phyloP scores from a whole-genome alignment of 2,888 invertebrate species.

The Oxycera nigricornis region DNA sequence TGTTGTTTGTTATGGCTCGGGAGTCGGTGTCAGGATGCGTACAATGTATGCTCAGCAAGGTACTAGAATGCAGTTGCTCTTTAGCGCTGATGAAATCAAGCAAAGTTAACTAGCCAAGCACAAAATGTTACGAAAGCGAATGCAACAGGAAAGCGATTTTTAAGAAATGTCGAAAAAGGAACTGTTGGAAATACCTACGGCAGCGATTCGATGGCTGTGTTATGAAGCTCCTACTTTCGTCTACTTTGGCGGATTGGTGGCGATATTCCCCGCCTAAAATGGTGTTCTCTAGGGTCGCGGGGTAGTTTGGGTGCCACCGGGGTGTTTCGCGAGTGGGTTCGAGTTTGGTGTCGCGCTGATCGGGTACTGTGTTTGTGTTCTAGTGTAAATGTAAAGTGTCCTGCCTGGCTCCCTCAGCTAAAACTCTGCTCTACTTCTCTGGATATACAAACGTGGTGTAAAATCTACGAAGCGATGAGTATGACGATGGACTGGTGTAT shows the following conservation, averaged over 20 bases:
- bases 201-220: slow-evolving; percentile 35
- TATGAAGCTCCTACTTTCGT: slow-evolving; percentile 39
- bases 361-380: slow-evolving; percentile 5
- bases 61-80: not conserved
- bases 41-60: not conserved
- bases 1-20: not conserved
- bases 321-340: not conserved
- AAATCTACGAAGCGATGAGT: slow-evolving; percentile 19
- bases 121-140: slow-evolving; percentile 11
- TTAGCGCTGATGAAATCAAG: not conserved
- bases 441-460: slow-evolving; percentile 18
- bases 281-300: slow-evolving; percentile 28
- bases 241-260: slow-evolving; percentile 21
- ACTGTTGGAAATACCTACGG: slow-evolving; percentile 33
- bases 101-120: slow-evolving; percentile 9
- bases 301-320: not conserved
- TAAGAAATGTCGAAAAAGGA: slow-evolving; percentile 26
- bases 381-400: not conserved
- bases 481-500: not conserved
- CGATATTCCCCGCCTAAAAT: slow-evolving; percentile 33
- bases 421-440: not conserved
- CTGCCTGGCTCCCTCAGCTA: not conserved
- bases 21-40: not conserved
- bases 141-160: slow-evolving; percentile 8
- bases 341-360: slow-evolving; percentile 4